Base-by-base conservation (phyloP, 2,888 invertebrate species). In the Erebia aethiops region DNA sequence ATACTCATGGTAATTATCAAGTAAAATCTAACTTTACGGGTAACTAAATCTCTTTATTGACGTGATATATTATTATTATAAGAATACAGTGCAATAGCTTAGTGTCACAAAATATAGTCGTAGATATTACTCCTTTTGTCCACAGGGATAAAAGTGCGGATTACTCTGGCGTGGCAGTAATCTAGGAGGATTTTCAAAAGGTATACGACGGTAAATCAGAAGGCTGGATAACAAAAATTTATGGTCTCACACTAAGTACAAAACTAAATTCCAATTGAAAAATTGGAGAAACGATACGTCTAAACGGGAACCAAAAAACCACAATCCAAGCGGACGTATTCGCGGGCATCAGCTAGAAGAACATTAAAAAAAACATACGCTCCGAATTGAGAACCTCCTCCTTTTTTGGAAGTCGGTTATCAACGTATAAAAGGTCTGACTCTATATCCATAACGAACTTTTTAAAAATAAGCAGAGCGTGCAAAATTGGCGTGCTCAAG, bases 71-170 rank as follows among this genome's bases (percentile, higher is more conserved):
- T 11, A 46, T 46, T 10, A 46, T 46, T 10, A 26, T 16, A 9
- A 54, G 54, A 54, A 54, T 26, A 26, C 14, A 7, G 5, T 13
- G 35, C 26, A 7, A 16, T 54, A 41, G 16, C 13, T 41, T 41
- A 41, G 16, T 54, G 54, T 35, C 41, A 54, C 43, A n/a, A 64
- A 64, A 54, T 18, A 41, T 41, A 54, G 16, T 16, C 18, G 9
- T 57, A 57, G 7, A 54, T 41, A 16, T 51, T 41, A 16, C 35
- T 41, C 52, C 5, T 1, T 8, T n/a, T 63, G 26, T 35, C 21
- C 52, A 54, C 14, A 2, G 13, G 64, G 52, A 54, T 62, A 64
- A 64, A 64, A 41, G 41, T 64, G 52, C 41, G 63, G 51, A 64
- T 64, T 64, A 54, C 41, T 18, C 16, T 41, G 16, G 16, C n/a